Evolutionary conservation across 2,113 vertebrate genomes (phyloP).

Genomic region (Macaca fascicularis): DNA sequence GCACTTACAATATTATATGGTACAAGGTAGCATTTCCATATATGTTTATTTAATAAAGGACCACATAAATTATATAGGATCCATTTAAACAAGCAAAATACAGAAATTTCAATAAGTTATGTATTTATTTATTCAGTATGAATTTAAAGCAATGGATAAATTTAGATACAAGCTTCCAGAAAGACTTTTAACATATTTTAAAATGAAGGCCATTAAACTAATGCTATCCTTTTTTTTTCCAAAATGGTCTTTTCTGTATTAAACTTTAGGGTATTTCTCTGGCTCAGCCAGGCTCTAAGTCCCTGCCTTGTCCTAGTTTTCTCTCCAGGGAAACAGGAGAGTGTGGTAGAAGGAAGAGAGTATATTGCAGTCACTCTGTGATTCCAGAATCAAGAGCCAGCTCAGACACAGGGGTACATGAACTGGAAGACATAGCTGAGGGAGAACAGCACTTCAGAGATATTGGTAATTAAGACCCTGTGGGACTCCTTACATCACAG

Average conservation of each 20-base stretch:
- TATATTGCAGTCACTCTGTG: background rate
- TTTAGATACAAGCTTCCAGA: background rate
- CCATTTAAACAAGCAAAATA: background rate
- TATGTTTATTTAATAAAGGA: conserved; percentile 37
- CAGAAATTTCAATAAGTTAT: background rate
- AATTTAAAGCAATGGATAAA: conserved; percentile 10
- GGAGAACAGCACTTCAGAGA: background rate
- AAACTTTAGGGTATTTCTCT: background rate
- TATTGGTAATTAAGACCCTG: background rate
- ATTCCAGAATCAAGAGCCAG: background rate
- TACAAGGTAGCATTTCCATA: background rate
- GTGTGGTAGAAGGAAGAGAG: background rate
- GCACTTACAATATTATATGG: background rate
- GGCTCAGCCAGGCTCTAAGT: background rate
- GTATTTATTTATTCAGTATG: background rate
- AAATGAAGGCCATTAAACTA: background rate
- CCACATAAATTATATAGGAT: background rate
- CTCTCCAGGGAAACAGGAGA: background rate
- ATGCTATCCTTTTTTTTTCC: background rate
- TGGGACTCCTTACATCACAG: background rate
- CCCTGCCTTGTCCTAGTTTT: background rate
- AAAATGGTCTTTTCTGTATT: background rate
- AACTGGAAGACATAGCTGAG: background rate
- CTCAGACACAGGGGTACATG: background rate
- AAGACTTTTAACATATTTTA: background rate